phyloP scores from a whole-genome alignment of 2,113 vertebrate species.

The Loxodonta africana region DNA sequence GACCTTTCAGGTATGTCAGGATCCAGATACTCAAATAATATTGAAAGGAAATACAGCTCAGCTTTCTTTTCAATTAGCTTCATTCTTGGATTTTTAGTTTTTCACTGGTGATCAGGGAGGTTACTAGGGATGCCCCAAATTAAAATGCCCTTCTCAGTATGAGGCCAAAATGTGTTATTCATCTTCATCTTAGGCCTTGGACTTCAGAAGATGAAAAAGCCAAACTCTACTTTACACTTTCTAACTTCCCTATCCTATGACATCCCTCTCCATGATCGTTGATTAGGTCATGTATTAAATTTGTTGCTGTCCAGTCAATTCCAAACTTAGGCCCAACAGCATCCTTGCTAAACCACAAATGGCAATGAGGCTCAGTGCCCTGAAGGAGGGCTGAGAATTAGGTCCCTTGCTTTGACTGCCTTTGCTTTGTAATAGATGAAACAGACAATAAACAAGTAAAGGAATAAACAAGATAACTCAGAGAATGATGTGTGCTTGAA shows the following conservation, averaged over 20 bases:
- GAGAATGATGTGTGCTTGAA: not conserved
- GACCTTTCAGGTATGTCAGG: not conserved
- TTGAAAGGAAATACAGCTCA: constrained; percentile 20
- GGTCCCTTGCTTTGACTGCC: not conserved
- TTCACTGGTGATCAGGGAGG: too few species aligned
- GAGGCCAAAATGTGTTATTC: too few species aligned
- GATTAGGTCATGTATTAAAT: too few species aligned
- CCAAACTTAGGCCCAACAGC: not conserved
- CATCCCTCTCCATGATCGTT: too few species aligned
- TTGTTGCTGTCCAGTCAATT: too few species aligned
- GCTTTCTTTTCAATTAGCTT: not conserved
- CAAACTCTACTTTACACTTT: too few species aligned
- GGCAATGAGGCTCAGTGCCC: not conserved
- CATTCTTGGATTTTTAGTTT: too few species aligned
- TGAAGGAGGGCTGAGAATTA: not conserved
- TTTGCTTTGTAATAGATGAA: not conserved
- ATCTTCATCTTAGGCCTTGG: too few species aligned
- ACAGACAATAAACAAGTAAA: not conserved
- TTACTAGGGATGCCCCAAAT: too few species aligned
- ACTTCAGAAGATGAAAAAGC: too few species aligned
- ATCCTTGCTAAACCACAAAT: not conserved
- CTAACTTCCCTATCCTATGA: too few species aligned
- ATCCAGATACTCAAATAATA: not conserved
- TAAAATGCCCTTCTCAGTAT: too few species aligned
- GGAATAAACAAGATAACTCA: constrained; percentile 1